Conservation (phyloP, 2,888 invertebrate species). For the Apodemia zela region DNA sequence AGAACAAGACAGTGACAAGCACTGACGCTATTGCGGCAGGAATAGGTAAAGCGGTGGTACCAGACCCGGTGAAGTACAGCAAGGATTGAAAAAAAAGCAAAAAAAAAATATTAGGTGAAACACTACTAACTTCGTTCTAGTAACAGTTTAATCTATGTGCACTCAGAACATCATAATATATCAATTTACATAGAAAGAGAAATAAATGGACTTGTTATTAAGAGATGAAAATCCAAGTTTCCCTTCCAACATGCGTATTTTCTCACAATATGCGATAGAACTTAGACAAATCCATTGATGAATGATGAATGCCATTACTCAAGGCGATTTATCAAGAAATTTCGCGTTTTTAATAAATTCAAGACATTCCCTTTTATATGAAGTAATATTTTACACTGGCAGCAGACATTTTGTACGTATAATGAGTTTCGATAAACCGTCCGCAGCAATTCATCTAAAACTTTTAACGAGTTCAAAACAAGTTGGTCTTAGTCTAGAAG, state of each 20-base stretch:
- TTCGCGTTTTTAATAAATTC: slow-evolving; percentile 12
- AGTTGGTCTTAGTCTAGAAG: slow-evolving; percentile 10
- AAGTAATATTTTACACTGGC: slow-evolving; percentile 12
- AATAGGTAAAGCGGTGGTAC: too few species aligned
- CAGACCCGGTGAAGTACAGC: too few species aligned
- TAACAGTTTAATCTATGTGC: too few species aligned
- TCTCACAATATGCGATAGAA: background rate
- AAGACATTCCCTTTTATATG: slow-evolving; percentile 9
- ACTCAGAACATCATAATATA: too few species aligned
- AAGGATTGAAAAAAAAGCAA: too few species aligned
- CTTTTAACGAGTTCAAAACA: slow-evolving; percentile 11
- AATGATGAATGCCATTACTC: slow-evolving; percentile 1
- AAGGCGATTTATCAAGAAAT: background rate
- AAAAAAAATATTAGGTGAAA: too few species aligned
- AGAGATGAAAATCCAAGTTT: background rate
- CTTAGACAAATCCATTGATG: slow-evolving; percentile 7
- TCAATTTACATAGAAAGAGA: too few species aligned
- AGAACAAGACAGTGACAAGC: too few species aligned
- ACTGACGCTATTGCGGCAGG: too few species aligned
- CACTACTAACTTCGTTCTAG: too few species aligned
- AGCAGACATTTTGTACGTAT: slow-evolving; percentile 7
- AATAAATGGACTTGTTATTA: too few species aligned
- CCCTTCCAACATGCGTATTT: background rate
- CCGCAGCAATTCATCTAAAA: slow-evolving; percentile 12
- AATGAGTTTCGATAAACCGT: slow-evolving; percentile 16